phyloP scores from a whole-genome alignment of 1,140 invertebrate species.

The Belonocnema kinseyi region DNA sequence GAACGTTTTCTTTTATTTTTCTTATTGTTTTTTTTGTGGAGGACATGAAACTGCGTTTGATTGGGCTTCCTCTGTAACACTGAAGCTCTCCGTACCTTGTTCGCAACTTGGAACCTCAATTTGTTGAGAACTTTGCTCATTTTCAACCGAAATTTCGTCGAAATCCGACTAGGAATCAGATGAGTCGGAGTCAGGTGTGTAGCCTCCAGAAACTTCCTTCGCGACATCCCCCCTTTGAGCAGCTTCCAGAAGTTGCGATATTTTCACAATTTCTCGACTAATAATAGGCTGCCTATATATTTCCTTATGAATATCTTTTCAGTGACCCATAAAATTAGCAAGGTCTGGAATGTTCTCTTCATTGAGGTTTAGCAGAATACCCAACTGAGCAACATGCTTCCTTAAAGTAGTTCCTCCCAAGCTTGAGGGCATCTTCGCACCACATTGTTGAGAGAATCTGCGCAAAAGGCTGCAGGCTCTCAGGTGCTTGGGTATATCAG shows the following conservation, averaged over 20 bases:
- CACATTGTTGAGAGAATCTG: conserved; percentile 33
- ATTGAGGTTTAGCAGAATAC: conserved; percentile 15
- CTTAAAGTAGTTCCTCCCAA: conserved; percentile 40
- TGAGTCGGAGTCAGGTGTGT: too few relatives aligned
- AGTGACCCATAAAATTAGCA: conserved; percentile 44
- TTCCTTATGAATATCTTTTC: neutral
- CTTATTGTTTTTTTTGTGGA: too few relatives aligned
- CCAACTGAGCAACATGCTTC: conserved; percentile 43
- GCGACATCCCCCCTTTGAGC: neutral
- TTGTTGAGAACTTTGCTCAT: too few relatives aligned
- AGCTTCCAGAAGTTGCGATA: neutral
- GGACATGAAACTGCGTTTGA: too few relatives aligned
- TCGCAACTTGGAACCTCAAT: too few relatives aligned
- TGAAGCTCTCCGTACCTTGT: too few relatives aligned
- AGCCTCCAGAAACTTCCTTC: too few relatives aligned
- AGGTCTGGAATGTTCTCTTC: conserved; percentile 26
- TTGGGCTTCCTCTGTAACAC: too few relatives aligned
- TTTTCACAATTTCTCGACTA: conserved; percentile 28
- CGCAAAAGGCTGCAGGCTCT: conserved; percentile 24
- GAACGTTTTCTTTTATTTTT: too few relatives aligned
- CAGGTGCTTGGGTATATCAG: conserved; percentile 27
- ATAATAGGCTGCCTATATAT: neutral
- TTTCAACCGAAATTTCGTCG: too few relatives aligned
- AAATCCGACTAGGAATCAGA: too few relatives aligned
- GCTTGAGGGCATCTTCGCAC: neutral